These are phyloP conservation scores for Aquatica leii DNA, from an alignment of 2,888 invertebrate genomes.

Conservation along the genomic window DNA sequence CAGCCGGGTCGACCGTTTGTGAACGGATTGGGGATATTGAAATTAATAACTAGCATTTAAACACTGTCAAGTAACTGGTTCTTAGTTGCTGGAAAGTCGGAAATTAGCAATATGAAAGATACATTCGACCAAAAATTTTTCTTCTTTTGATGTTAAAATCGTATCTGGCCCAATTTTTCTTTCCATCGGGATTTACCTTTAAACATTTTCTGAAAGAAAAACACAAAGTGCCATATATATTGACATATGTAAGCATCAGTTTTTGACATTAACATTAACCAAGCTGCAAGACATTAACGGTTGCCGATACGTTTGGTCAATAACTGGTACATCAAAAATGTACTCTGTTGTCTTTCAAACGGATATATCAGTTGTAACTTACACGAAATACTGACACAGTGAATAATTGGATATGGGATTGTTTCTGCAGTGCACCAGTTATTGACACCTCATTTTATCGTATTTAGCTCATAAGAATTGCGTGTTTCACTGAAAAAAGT, in stretches of 20 bases:
- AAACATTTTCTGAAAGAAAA: not conserved
- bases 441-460: not conserved
- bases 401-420: not conserved
- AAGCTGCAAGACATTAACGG: not conserved
- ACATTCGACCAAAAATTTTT: not conserved
- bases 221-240: not conserved
- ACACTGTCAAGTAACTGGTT: not conserved
- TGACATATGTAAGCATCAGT: not conserved
- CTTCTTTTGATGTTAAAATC: not conserved
- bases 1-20: not conserved
- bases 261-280: not conserved
- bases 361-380: not conserved
- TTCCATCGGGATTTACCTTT: not conserved
- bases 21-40: not conserved
- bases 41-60: not conserved
- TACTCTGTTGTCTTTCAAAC: not conserved
- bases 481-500: not conserved
- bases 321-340: not conserved
- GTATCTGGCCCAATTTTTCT: not conserved
- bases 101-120: not conserved
- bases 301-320: not conserved
- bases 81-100: not conserved
- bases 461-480: not conserved
- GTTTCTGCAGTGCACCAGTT: not conserved
- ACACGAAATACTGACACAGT: not conserved